phyloP scores from a whole-genome alignment of 2,113 vertebrate genomes.

The Chinchilla lanigera region DNA sequence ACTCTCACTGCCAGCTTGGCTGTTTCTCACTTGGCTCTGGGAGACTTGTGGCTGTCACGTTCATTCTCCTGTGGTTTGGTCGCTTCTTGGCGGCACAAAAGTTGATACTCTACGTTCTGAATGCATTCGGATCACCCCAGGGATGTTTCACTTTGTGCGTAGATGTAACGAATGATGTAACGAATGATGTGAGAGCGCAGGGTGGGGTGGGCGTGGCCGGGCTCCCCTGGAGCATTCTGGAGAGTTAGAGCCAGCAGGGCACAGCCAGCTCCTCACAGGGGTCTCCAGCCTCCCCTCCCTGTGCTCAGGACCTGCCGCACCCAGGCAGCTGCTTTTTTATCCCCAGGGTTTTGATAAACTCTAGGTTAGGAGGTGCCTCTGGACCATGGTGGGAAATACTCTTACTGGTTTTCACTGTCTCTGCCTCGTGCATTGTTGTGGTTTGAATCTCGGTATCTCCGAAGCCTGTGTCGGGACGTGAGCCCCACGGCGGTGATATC shows the following conservation, averaged over 20 bases:
- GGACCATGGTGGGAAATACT: not conserved
- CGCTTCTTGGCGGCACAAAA: not conserved
- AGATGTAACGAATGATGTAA: no score
- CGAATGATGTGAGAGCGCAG: not conserved
- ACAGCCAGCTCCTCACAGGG: not conserved
- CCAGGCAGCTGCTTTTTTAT: not conserved
- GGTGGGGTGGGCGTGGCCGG: not conserved
- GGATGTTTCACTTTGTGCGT: not conserved
- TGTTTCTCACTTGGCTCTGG: slow-evolving; percentile 8
- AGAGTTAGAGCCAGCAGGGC: not conserved
- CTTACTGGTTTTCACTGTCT: not conserved
- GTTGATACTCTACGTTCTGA: not conserved
- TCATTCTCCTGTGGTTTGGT: not conserved
- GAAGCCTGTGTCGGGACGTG: not conserved
- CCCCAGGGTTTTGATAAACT: slow-evolving; percentile 10
- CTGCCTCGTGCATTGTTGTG: not conserved
- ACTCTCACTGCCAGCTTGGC: not conserved
- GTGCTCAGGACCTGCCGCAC: not conserved
- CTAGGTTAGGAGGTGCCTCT: not conserved
- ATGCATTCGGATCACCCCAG: not conserved
- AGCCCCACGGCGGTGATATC: not conserved
- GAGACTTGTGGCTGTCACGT: not conserved
- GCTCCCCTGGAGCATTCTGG: not conserved
- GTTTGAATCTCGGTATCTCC: not conserved
- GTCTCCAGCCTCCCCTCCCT: not conserved